Conservation (phyloP, 1,140 invertebrate genomes). For the Papilio glaucus region DNA sequence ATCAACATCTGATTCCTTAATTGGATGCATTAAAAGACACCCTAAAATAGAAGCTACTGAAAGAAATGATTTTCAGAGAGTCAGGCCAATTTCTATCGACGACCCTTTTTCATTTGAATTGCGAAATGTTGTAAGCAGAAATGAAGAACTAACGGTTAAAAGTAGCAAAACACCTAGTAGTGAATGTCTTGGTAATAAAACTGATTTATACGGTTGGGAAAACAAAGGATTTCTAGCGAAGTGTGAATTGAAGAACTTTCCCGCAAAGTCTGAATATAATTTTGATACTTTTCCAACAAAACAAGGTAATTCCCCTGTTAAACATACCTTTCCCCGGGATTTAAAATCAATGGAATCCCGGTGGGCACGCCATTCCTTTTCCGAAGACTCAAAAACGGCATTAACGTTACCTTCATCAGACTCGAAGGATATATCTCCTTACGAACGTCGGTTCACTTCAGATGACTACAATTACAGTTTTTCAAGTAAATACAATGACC, state of each 20-base stretch:
- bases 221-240: constrained; percentile 80
- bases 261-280: constrained; percentile 51
- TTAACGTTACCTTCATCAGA: constrained; percentile 66
- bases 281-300: constrained; percentile 54
- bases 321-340: constrained; percentile 49
- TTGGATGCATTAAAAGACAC: constrained; percentile 66
- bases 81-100: constrained; percentile 76
- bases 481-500: constrained; percentile 75
- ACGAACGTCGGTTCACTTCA: constrained; percentile 60
- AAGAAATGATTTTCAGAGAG: constrained; percentile 68
- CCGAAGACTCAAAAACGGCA: constrained; percentile 71
- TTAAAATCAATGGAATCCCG: constrained; percentile 51
- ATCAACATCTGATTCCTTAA: constrained; percentile 78
- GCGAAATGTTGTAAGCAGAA: constrained; percentile 49
- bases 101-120: constrained; percentile 75
- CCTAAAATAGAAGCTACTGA: constrained; percentile 52
- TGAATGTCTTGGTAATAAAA: constrained; percentile 78
- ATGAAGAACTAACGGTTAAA: constrained; percentile 61
- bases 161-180: constrained; percentile 69
- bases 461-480: constrained; percentile 72
- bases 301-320: constrained; percentile 45
- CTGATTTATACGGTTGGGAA: constrained; percentile 82
- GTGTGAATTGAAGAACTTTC: constrained; percentile 59
- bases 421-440: constrained; percentile 66
- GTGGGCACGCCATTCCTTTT: constrained; percentile 65